Evolutionary conservation across 2,888 invertebrate genomes (phyloP).

Genomic region (Trisateles emortualis): DNA sequence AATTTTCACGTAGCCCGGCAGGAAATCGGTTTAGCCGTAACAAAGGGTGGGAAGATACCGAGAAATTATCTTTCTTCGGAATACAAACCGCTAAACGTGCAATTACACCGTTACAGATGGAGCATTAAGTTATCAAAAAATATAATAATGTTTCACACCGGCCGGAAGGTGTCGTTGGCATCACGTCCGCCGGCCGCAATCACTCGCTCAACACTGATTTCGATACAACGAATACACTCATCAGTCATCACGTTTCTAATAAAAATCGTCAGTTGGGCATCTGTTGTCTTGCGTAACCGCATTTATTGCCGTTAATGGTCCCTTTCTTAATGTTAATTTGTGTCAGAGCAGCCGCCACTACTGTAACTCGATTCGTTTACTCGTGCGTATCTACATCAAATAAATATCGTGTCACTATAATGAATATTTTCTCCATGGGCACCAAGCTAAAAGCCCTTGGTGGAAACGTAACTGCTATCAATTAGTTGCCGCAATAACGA

Average conservation of each 20-base stretch:
- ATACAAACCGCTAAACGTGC: constrained; percentile 83
- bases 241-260: constrained; percentile 83
- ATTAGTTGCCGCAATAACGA: background rate
- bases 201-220: constrained; percentile 70
- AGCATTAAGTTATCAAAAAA: constrained; percentile 84
- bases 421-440: constrained; percentile 4
- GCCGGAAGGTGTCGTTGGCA: constrained; percentile 80
- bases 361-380: constrained; percentile 50
- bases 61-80: constrained; percentile 82
- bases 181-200: constrained; percentile 77
- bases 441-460: background rate
- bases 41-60: constrained; percentile 84
- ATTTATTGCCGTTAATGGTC: constrained; percentile 81
- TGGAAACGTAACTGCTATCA: constrained; percentile 4
- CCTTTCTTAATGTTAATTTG: constrained; percentile 76
- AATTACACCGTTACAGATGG: constrained; percentile 84
- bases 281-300: constrained; percentile 82
- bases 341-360: constrained; percentile 53
- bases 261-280: constrained; percentile 75
- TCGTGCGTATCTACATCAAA: constrained; percentile 41
- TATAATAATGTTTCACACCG: constrained; percentile 83
- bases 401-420: constrained; percentile 35
- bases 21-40: constrained; percentile 83
- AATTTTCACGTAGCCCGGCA: constrained; percentile 83
- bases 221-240: constrained; percentile 60